Evolutionary conservation across 2,113 vertebrate species (phyloP).

Genomic region (Phyllostomus hastatus): DNA sequence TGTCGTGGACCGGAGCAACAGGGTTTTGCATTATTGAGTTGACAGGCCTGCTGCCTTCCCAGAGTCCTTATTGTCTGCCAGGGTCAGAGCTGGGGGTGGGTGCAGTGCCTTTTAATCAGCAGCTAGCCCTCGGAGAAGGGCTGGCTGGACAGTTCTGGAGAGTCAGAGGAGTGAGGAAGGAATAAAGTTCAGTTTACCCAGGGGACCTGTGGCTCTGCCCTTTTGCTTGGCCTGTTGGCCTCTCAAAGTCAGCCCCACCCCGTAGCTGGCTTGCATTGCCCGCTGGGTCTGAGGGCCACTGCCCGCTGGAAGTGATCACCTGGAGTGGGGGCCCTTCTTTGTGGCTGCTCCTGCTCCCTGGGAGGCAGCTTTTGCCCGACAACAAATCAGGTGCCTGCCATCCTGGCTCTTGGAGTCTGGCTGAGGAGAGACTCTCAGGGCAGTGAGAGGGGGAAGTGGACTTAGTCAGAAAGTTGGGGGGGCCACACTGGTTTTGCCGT

Average conservation of each 20-base stretch:
- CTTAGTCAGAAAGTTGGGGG: not conserved
- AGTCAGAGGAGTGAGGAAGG: conserved; percentile 55
- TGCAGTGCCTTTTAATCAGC: conserved; percentile 60
- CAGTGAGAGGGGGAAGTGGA: not conserved
- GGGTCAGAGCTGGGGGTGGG: conserved; percentile 18
- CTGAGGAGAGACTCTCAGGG: not conserved
- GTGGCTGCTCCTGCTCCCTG: not conserved
- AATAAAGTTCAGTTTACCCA: conserved; percentile 75
- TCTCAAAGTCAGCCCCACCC: conserved; percentile 30
- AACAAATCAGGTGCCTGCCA: not conserved
- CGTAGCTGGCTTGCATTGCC: not conserved
- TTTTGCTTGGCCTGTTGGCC: conserved; percentile 40
- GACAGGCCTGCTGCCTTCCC: conserved; percentile 68
- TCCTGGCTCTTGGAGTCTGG: not conserved
- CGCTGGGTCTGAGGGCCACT: not conserved
- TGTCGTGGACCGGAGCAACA: conserved; percentile 79
- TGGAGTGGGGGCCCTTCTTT: not conserved
- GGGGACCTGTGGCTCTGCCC: conserved; percentile 53
- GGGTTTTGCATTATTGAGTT: conserved; percentile 80
- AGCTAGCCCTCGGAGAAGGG: conserved; percentile 65
- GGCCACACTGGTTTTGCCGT: not conserved
- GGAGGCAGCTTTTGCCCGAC: not conserved
- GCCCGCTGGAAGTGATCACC: not conserved
- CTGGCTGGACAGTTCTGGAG: conserved; percentile 68
- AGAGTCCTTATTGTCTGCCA: conserved; percentile 68